phyloP scores from a whole-genome alignment of 2,113 vertebrate species.

The Athene cunicularia region DNA sequence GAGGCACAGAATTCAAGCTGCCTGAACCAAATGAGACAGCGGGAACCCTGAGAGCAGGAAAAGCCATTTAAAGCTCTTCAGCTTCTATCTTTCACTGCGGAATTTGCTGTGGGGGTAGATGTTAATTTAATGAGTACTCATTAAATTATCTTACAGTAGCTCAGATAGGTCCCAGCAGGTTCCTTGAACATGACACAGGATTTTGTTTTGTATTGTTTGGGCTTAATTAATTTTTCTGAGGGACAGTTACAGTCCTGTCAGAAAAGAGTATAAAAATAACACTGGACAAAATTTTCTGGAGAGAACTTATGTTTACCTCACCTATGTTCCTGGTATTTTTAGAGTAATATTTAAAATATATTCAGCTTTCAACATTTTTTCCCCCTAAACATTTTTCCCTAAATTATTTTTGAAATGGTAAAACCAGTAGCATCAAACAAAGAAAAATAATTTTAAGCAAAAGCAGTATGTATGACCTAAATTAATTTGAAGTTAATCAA shows the following conservation, averaged over 20 bases:
- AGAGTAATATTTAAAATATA: neutral
- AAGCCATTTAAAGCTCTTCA: constrained; percentile 56
- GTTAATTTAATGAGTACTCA: constrained; percentile 66
- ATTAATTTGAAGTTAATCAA: neutral
- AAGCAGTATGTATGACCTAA: neutral
- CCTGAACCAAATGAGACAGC: constrained; percentile 25
- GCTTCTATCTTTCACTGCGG: neutral
- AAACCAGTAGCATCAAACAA: neutral
- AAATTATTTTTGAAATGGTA: neutral
- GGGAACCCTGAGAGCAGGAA: constrained; percentile 32
- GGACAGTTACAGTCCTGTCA: neutral
- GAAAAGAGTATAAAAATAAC: neutral
- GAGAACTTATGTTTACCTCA: neutral
- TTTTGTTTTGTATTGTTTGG: constrained; percentile 49
- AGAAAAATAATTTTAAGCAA: neutral
- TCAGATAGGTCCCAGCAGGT: constrained; percentile 56
- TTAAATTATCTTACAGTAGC: constrained; percentile 61
- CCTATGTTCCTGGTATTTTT: neutral
- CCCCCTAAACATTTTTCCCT: accelerated
- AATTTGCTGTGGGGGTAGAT: constrained; percentile 56
- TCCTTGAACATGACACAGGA: constrained; percentile 29
- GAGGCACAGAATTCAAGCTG: neutral
- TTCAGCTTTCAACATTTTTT: neutral
- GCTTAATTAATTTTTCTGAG: constrained; percentile 58
- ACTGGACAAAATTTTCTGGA: neutral